Evolutionary conservation across 1,140 invertebrate genomes (phyloP), one percentile per base, ranked within the genome.

Genomic region (Pseudomyrmex pallidus): DNA sequence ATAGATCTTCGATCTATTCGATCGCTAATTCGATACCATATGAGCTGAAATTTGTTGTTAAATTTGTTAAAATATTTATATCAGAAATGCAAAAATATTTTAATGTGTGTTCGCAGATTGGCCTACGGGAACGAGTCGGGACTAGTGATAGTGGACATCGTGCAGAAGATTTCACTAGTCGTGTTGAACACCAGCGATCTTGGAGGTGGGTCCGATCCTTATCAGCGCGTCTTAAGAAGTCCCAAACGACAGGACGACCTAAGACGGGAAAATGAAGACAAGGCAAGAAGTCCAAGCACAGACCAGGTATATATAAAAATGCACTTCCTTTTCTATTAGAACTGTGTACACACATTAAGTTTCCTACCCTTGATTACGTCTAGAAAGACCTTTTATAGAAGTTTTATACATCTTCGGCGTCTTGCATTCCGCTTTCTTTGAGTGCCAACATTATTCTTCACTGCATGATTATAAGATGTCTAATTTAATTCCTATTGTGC

Each of bases 81-180:
- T 46, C 22, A 57, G 70, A 59, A n/a, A 10, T 12, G n/a, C 5
- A 66, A 1, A 48, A 64, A 73, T 73, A 54, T 83, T 77, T 66
- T 77, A 77, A 72, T 72, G 70, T 90, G 86, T 72, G 35, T 35
- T 35, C 35, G 35, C 94, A 99, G 98, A 92, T 96, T 99, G 96
- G 97, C 98, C 86, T 99, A 99, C 95, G 99, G 99, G 90, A 99
- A 98, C 94, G 98, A 99, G 94, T 97, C 97, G 86, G 98, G 98
- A 85, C 94, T 99, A 90, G 98, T 98, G 90, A 97, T 99, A 94
- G 96, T 99, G 90, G 99, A 99, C 95, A 97, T 98, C 93, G 96
- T 98, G 91, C 98, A 99, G 94, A 98, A 98, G 95, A 96, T 96
- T 80, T 97, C 97, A 94, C 95, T 99, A 86, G 95, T 98, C 85